Conservation (phyloP, 2,888 invertebrate species). For the Cheilosia vernalis region DNA sequence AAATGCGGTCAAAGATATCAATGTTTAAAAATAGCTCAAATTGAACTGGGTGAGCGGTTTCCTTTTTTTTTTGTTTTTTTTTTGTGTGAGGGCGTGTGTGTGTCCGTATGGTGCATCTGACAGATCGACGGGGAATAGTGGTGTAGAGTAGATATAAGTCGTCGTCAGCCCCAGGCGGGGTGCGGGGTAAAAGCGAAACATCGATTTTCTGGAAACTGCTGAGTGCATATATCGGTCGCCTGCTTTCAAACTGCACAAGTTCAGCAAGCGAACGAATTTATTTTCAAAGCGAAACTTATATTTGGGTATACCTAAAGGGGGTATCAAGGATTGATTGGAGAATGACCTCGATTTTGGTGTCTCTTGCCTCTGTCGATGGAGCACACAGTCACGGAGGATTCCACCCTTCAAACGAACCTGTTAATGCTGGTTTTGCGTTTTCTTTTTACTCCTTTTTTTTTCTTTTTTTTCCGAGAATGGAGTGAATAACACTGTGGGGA, state of each 20-base stretch:
- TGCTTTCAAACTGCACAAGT: constrained; percentile 35
- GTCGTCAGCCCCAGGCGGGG: too few relatives aligned
- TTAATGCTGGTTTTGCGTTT: not conserved
- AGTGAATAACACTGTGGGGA: constrained; percentile 37
- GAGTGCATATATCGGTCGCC: constrained; percentile 12
- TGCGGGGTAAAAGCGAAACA: constrained; percentile 2
- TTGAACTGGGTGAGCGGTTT: constrained; percentile 35
- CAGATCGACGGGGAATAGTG: constrained; percentile 19
- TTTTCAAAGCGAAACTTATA: constrained; percentile 23
- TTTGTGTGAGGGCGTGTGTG: not conserved
- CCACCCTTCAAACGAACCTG: not conserved
- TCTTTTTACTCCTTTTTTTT: not conserved
- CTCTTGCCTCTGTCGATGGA: not conserved
- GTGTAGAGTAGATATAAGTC: constrained; percentile 30
- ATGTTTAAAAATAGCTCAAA: constrained; percentile 65
- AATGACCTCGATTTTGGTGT: constrained; percentile 32
- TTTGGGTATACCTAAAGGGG: constrained; percentile 14
- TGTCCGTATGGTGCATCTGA: constrained; percentile 20
- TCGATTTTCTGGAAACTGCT: constrained; percentile 19
- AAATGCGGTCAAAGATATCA: constrained; percentile 68
- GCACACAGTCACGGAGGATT: constrained; percentile 22
- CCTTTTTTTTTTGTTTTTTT: constrained; percentile 10
- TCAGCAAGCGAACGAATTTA: constrained; percentile 8
- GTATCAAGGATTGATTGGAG: constrained; percentile 57
- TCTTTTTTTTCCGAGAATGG: constrained; percentile 2